These are phyloP conservation scores for Benitochromis conjunctus DNA, from an alignment of 2,113 vertebrate genomes.

Conservation along the genomic window DNA sequence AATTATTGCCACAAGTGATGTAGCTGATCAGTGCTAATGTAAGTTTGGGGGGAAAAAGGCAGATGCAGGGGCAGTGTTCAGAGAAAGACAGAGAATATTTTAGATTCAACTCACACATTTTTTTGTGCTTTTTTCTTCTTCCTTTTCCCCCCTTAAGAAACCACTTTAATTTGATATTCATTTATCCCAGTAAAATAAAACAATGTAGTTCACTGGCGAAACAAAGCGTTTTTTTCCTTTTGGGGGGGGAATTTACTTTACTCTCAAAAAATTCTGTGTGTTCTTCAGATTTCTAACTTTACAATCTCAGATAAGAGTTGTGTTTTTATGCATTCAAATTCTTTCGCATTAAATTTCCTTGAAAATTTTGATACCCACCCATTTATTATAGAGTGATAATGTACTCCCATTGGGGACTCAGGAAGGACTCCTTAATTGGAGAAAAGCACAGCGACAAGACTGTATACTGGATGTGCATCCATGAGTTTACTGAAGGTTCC, in stretches of 20 bases:
- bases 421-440: not conserved
- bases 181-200: not conserved
- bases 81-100: not conserved
- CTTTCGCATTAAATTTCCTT: not conserved
- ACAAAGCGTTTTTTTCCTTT: not conserved
- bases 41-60: not conserved
- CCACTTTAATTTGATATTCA: not conserved
- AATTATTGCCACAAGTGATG: constrained; percentile 29
- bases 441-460: constrained; percentile 1
- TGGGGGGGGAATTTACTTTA: not conserved
- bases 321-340: not conserved
- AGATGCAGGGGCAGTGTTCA: not conserved
- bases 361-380: not conserved
- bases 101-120: not conserved
- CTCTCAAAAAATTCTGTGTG: not conserved
- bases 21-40: not conserved
- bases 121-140: not conserved
- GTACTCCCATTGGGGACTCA: not conserved
- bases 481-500: not conserved
- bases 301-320: not conserved
- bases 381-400: not conserved
- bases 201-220: not conserved
- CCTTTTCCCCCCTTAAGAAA: not conserved
- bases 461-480: constrained; percentile 3
- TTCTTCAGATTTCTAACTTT: not conserved